Percentiles rank a stretch among this genome's conserved stretches.
Conservation (phyloP, 2,113 vertebrate genomes). For the Hippocampus comes region DNA sequence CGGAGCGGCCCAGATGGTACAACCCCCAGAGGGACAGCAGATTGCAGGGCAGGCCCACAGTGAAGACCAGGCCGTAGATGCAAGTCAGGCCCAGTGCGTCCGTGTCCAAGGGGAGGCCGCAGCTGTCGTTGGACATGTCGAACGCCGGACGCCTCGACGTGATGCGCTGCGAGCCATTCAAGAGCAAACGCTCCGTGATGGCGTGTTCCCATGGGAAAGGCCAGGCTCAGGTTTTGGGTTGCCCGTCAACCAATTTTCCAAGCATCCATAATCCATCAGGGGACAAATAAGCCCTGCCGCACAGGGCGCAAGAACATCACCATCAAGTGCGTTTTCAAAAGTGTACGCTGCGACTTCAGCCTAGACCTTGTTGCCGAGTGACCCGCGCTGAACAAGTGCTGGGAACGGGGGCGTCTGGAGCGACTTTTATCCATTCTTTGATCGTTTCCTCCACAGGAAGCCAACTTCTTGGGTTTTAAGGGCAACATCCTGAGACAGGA, state of each 20-base stretch:
- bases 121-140: conserved; percentile 69
- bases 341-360: neutral
- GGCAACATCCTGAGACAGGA: conserved; percentile 74
- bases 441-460: conserved; percentile 75
- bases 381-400: conserved; percentile 46
- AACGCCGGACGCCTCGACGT: neutral
- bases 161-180: neutral
- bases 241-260: conserved; percentile 9
- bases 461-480: conserved; percentile 71
- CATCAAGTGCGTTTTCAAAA: conserved; percentile 12
- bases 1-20: conserved; percentile 66
- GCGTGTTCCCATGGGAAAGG: conserved; percentile 1
- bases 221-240: neutral
- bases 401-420: conserved; percentile 55
- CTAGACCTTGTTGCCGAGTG: conserved; percentile 19
- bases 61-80: conserved; percentile 73
- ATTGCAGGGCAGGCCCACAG: conserved; percentile 70
- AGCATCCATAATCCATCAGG: conserved; percentile 38
- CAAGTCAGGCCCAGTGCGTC: conserved; percentile 68
- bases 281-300: conserved; percentile 16
- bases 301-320: neutral
- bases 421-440: conserved; percentile 64
- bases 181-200: neutral
- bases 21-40: conserved; percentile 74
- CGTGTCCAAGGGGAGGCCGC: conserved; percentile 66